These are phyloP conservation scores for Pangasius krempfi DNA, from an alignment of 2,797 vertebrate genomes.

Conservation along the genomic window DNA sequence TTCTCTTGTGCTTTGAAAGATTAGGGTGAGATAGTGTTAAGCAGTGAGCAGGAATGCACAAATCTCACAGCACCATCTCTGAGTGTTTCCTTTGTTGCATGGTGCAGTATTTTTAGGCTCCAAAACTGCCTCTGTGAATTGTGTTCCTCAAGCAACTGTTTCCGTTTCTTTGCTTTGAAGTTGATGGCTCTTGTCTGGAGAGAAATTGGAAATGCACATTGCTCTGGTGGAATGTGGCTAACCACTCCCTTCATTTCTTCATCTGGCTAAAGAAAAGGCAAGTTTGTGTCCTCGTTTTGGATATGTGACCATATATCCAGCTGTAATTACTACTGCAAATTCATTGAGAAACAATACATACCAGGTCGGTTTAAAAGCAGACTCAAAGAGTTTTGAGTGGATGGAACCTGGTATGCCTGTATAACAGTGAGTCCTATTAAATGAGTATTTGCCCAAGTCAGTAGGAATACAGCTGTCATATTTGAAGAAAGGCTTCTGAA, in stretches of 20 bases:
- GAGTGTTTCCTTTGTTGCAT: slow-evolving; percentile 21
- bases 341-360: neutral
- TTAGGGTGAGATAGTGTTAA: neutral
- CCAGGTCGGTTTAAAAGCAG: neutral
- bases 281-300: too few species aligned
- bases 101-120: slow-evolving; percentile 21
- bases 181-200: neutral
- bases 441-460: neutral
- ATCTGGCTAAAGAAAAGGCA: neutral
- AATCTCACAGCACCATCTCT: slow-evolving; percentile 13
- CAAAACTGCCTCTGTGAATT: neutral
- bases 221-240: neutral
- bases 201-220: neutral
- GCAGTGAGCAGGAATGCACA: slow-evolving; percentile 19
- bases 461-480: neutral
- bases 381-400: neutral
- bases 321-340: neutral
- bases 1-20: neutral
- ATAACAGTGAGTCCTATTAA: neutral
- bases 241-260: neutral
- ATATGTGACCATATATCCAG: neutral
- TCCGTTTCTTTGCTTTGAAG: slow-evolving; percentile 1
- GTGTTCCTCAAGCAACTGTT: neutral
- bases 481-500: neutral
- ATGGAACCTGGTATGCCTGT: neutral